Percentiles rank a stretch among this genome's conserved stretches.
phyloP scores from a whole-genome alignment of 2,888 invertebrate genomes.

The Cataglyphis livida region DNA sequence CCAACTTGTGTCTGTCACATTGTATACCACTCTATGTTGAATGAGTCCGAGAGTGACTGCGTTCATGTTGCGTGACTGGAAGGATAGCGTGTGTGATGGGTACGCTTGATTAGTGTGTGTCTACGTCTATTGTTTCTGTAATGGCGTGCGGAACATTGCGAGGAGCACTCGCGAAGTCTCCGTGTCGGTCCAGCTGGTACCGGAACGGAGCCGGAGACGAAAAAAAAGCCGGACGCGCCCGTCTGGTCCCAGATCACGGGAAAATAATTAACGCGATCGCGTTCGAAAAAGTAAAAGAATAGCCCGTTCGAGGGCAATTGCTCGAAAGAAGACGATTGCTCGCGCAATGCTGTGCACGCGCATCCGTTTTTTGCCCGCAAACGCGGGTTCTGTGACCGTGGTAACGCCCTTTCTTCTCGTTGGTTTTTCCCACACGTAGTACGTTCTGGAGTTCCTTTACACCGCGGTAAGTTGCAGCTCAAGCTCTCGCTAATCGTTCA shows the following conservation, averaged over 20 bases:
- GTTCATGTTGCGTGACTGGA: conserved; percentile 83
- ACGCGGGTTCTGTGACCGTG: conserved; percentile 85
- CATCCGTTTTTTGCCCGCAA: conserved; percentile 77
- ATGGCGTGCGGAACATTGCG: conserved; percentile 83
- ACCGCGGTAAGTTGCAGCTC: conserved; percentile 97
- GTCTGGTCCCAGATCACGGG: conserved; percentile 38
- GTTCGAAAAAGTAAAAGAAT: conserved; percentile 33
- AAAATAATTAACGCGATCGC: conserved; percentile 34
- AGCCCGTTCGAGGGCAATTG: conserved; percentile 37
- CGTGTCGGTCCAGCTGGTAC: conserved; percentile 42
- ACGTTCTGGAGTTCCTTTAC: conserved; percentile 99
- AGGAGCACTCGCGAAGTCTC: conserved; percentile 72
- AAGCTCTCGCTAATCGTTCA: conserved; percentile 85
- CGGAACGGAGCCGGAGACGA: conserved; percentile 33
- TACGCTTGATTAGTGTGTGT: conserved; percentile 85
- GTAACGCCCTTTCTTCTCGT: conserved; percentile 86
- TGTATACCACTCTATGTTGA: conserved; percentile 84
- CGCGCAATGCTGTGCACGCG: conserved; percentile 74
- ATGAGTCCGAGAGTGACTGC: conserved; percentile 82
- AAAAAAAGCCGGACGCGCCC: not conserved
- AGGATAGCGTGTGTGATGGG: conserved; percentile 78
- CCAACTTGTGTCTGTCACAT: conserved; percentile 86
- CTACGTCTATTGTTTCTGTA: conserved; percentile 86
- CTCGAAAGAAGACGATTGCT: conserved; percentile 64
- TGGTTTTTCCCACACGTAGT: conserved; percentile 89